phyloP scores from a whole-genome alignment of 2,797 vertebrate genomes.

The Danio tinwini region DNA sequence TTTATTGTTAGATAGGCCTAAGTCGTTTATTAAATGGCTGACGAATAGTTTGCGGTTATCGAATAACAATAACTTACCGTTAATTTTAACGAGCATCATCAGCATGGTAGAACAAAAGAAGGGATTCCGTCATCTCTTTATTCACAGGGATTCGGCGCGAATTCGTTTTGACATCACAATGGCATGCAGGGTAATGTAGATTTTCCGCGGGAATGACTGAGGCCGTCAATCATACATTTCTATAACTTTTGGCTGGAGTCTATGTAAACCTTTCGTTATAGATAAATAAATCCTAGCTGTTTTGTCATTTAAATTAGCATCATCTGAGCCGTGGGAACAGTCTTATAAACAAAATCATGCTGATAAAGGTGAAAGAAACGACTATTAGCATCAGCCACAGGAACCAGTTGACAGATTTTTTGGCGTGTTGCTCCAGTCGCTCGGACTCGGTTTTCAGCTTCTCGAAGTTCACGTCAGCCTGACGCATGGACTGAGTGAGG shows the following conservation, averaged over 20 bases:
- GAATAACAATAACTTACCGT: background rate
- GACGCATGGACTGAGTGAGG: conserved; percentile 89
- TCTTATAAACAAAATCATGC: conserved; percentile 97
- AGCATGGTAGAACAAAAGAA: background rate
- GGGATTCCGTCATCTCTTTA: background rate
- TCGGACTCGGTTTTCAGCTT: conserved; percentile 95
- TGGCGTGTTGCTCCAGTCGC: conserved; percentile 92
- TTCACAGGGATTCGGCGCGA: background rate
- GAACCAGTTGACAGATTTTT: conserved; percentile 98
- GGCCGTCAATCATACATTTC: conserved; percentile 1
- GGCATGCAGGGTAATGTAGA: background rate
- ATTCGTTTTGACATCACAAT: background rate
- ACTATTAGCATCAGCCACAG: conserved; percentile 95
- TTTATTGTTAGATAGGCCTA: background rate
- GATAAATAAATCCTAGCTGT: conserved; percentile 9
- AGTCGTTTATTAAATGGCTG: background rate
- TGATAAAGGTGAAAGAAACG: conserved; percentile 95
- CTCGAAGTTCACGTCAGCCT: conserved; percentile 95
- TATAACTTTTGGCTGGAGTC: background rate
- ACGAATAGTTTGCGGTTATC: background rate
- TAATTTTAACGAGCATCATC: background rate
- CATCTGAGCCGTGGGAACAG: conserved; percentile 93
- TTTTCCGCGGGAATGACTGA: background rate
- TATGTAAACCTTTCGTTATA: background rate
- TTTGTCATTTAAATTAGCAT: conserved; percentile 62